phyloP scores from a whole-genome alignment of 2,797 vertebrate species.

The Thalassophryne amazonica region DNA sequence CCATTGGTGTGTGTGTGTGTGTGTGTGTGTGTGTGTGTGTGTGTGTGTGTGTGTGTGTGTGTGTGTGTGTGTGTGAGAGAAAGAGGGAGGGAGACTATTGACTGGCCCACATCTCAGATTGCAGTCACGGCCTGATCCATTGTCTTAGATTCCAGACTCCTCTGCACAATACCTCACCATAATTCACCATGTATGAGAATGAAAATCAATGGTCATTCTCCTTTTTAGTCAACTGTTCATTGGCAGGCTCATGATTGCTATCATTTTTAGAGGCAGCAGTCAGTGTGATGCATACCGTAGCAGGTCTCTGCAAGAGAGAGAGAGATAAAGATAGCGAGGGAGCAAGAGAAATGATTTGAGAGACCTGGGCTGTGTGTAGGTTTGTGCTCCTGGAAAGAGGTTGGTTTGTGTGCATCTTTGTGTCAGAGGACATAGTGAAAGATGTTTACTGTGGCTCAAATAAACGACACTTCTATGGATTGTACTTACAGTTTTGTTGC shows the following conservation, averaged over 20 bases:
- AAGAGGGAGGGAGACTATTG: slow-evolving; percentile 31
- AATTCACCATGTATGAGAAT: slow-evolving; percentile 41
- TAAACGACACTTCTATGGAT: too few species aligned
- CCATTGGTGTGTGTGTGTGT: background rate
- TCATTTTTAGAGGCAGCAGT: slow-evolving; percentile 60
- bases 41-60: slow-evolving; percentile 38
- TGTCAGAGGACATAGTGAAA: too few species aligned
- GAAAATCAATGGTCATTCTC: slow-evolving; percentile 63
- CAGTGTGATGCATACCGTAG: slow-evolving; percentile 45
- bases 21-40: slow-evolving; percentile 6
- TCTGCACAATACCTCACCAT: slow-evolving; percentile 38
- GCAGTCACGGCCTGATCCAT: slow-evolving; percentile 38
- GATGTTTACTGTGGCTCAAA: too few species aligned
- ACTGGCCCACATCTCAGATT: slow-evolving; percentile 56
- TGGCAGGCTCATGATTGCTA: slow-evolving; percentile 53
- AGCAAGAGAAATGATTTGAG: slow-evolving; percentile 4
- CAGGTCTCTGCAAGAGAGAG: slow-evolving; percentile 31
- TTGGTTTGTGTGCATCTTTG: too few species aligned
- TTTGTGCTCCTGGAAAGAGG: too few species aligned
- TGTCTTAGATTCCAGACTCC: slow-evolving; percentile 57
- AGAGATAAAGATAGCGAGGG: slow-evolving; percentile 45
- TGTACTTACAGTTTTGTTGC: too few species aligned
- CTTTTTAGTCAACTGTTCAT: slow-evolving; percentile 54
- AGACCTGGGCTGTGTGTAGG: background rate
- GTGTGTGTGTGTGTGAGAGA: slow-evolving; percentile 6